Base-by-base conservation (phyloP, 1,140 invertebrate species). In the Conus betulinus region DNA sequence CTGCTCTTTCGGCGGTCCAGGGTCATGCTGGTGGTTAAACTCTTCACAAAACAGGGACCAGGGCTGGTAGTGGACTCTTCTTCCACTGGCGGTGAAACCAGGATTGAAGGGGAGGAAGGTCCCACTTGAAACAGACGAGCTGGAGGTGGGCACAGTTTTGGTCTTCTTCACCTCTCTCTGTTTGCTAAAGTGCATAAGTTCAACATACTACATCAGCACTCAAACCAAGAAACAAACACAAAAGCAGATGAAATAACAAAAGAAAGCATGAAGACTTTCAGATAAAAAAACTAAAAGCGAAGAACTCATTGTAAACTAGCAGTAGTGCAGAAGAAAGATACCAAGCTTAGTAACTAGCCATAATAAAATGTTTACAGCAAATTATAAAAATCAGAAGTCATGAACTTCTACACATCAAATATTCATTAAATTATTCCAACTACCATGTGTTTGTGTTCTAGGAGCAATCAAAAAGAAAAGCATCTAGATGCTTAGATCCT, bases 91-190 rank as follows among this genome's bases (percentile, higher is more conserved):
- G 90, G 85, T 6, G 92, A 90, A 11, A 67, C 84, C 39, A 84
- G 11, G 39, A 90, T 86, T 52, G 89, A 63, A 25, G 89, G 89
- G 23, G 88, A 82, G 25, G 27, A 17, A 27, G n/a, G 87, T 88
- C 90, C n/a, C 88, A 85, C 55, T 91, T 90, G 17, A 88, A 86
- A 57, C 91, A 87, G 52, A 89, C 78, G 76, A 87, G 87, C 25
- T 52, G 84, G 85, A 25, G 88, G 87, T 20, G 17, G 93, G 93
- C 15, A 92, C 93, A 39, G 93, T 94, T 89, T 92, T 93, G 17
- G 93, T 94, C 90, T 93, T 94, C 91, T 93, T 94, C 25, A 90
- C 74, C 83, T 93, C 92, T 88, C 88, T 90, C 83, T 91, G 91
- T 88, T 91, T 93, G 92, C 93, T 93, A 90, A 11, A 71, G 23